Evolutionary conservation across 1,140 invertebrate species (phyloP).

Genomic region (Andricus grossulariae): DNA sequence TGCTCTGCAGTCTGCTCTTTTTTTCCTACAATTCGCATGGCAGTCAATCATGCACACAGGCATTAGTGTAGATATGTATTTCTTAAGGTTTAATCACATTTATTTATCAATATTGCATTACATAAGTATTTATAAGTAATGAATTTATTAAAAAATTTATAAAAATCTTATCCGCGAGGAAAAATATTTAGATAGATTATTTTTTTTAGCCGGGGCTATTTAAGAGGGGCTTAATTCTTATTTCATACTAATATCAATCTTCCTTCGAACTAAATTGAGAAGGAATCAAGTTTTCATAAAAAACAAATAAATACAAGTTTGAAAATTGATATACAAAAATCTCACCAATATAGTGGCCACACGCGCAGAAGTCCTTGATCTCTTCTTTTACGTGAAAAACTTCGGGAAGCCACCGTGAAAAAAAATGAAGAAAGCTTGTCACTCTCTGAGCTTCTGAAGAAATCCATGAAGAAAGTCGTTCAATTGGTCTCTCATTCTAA

Average conservation of each 20-base stretch:
- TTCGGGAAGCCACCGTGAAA: neutral
- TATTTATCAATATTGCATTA: neutral
- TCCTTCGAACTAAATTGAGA: too few relatives aligned
- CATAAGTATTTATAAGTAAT: too few relatives aligned
- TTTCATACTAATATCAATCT: too few relatives aligned
- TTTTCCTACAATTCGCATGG: neutral
- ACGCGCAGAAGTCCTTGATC: neutral
- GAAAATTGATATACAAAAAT: neutral
- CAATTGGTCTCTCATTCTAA: neutral
- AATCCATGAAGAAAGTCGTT: constrained; percentile 3
- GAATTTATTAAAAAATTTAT: too few relatives aligned
- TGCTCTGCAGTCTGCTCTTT: constrained; percentile 9
- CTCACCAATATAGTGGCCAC: constrained; percentile 7
- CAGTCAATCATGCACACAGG: neutral
- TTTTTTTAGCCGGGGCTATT: too few relatives aligned
- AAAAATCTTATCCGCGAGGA: too few relatives aligned
- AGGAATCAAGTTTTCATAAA: too few relatives aligned
- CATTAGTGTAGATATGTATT: neutral
- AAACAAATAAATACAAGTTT: neutral
- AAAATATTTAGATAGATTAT: too few relatives aligned
- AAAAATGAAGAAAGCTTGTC: neutral
- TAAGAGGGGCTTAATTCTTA: too few relatives aligned
- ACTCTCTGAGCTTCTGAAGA: neutral
- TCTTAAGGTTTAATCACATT: neutral
- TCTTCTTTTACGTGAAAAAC: constrained; percentile 22